Percentiles rank a stretch among this genome's conserved stretches.
Evolutionary conservation across 2,113 vertebrate genomes (phyloP).

Genomic region (Ptyas mucosa): DNA sequence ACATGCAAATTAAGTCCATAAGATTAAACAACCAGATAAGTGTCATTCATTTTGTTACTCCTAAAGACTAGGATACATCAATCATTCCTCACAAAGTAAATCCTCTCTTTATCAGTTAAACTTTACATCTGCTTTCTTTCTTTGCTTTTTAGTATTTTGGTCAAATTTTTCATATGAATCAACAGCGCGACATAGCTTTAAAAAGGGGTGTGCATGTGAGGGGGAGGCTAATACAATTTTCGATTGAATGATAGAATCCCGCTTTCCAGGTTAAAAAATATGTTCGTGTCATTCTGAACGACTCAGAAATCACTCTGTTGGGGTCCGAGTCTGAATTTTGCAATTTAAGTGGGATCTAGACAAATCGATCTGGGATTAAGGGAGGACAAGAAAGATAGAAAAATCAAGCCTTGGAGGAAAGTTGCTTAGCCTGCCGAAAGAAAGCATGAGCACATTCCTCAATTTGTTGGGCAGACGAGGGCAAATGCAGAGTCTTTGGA

Average conservation of each 20-base stretch:
- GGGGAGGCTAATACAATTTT: not conserved
- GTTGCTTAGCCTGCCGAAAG: not conserved
- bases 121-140: not conserved
- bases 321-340: not conserved
- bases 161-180: not conserved
- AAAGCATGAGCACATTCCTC: not conserved
- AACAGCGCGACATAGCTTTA: not conserved
- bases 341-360: not conserved
- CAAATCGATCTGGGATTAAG: not conserved
- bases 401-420: not conserved
- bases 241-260: not conserved
- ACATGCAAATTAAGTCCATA: not conserved
- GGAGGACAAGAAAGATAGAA: not conserved
- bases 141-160: not conserved
- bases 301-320: not conserved
- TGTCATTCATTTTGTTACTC: not conserved
- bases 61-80: not conserved
- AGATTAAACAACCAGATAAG: not conserved
- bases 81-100: not conserved
- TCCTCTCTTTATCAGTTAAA: not conserved
- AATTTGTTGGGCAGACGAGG: not conserved
- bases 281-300: not conserved
- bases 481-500: not conserved
- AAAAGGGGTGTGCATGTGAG: not conserved
- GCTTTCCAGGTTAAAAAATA: not conserved